Base-by-base conservation (phyloP, 1,140 invertebrate species). In the Drosophila virilis region DNA sequence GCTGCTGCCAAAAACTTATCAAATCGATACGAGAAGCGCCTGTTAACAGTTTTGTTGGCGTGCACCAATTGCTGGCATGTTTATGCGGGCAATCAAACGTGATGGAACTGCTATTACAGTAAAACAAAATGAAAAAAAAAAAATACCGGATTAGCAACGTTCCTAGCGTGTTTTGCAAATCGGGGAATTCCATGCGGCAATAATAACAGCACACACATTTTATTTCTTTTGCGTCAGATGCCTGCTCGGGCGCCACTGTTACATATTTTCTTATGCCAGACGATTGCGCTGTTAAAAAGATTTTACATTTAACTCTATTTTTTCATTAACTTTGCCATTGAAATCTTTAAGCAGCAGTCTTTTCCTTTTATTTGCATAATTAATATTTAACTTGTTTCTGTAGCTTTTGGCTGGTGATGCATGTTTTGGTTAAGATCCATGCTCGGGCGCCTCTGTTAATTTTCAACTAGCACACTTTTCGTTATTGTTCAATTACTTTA, bases 1-100 rank as follows among this genome's bases (percentile, higher is more conserved):
- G 74, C 59, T 64, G 68, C 65, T 77, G 68, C 74, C 57, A 32
- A 74, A 77, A 64, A 64, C 43, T 85, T 77, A 84, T 84, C 77
- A 85, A 71, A 61, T 79, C 74, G 74, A 85, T 84, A 58, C 62
- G 43, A 50, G 52, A 50, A 71, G 32, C 61, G 68, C 51, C 73
- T 68, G 42, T 67, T 50, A 62, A 70, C 59, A 55, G 28, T 62
- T 35, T 42, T 32, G 33, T 15, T 70, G 58, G 67, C 59, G 59
- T 64, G 59, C 35, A 51, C 59, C 50, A 48, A 50, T 32, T 51
- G 50, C 28, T 57, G 35, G 51, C 54, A 64, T 57, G 68, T 65
- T 71, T 62, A 64, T 71, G 60, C 51, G 60, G 50, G n/a, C 48
- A 33, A 8, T 32, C 33, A 35, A 61, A 69, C 66, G 57, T 61